Evolutionary conservation across 2,113 vertebrate genomes (phyloP), one percentile per base, ranked within the genome.

Genomic region (Ascaphus truei): DNA sequence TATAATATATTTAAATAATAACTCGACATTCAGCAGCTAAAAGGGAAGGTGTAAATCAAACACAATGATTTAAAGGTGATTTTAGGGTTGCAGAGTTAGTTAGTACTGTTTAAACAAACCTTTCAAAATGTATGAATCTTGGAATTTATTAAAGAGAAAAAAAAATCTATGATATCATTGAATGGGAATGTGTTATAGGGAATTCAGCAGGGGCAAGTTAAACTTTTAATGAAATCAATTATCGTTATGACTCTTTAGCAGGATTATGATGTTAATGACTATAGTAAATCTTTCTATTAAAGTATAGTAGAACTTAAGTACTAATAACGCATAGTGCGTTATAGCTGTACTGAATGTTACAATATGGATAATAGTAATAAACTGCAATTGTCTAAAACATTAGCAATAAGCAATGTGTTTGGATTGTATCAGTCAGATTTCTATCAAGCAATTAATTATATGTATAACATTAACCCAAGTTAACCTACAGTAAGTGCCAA

Each of bases 171-270:
- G 50, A 48, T 18, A 30, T 30, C 3, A 22, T 55, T 30, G 25
- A 55, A 31, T 16, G 37, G 26, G 37, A 67, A 56, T 67, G 30
- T n/a, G 37, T 30, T 27, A 56, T 56, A 45, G 50, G 31, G 18
- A 67, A 56, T 67, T 56, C 36, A 31, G 50, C 20, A 23, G 63
- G 50, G 51, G 50, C 34, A 67, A 67, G 63, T 67, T 67, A 67
- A 67, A 67, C 36, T 67, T 67, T 67, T 56, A 53, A 43, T 31
- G 30, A 67, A 56, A 65, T 65, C 62, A 65, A 65, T 65, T 65
- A 65, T 29, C 23, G 48, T 53, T 39, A 65, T 65, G 62, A 52
- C 52, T 65, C 62, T 65, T 52, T 65, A 39, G 51, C 36, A 30
- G 26, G 25, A 66, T 41, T 55, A 66, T 36, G 13, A 56, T 29